These are phyloP conservation scores for Pediacus dermestoides DNA, from an alignment of 2,888 invertebrate species.

Conservation along the genomic window DNA sequence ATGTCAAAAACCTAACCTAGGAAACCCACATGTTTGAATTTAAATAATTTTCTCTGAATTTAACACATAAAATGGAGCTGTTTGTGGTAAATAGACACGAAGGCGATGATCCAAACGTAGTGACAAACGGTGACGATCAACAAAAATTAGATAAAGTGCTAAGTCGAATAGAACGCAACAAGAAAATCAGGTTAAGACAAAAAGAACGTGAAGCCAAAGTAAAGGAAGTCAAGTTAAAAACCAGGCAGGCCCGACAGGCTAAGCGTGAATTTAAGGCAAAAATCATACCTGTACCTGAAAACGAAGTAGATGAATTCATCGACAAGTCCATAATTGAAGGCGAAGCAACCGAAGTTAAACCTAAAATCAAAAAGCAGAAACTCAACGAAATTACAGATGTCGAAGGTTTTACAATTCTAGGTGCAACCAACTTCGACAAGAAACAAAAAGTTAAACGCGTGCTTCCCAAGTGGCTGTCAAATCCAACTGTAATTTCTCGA, in stretches of 20 bases:
- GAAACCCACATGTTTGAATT: too few species aligned
- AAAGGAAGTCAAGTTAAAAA: conserved; percentile 38
- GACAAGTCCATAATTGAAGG: conserved; percentile 19
- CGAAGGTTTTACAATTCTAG: conserved; percentile 66
- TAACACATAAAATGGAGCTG: conserved; percentile 10
- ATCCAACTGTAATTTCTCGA: conserved; percentile 74
- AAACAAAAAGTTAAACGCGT: conserved; percentile 66
- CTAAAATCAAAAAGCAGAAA: conserved; percentile 29
- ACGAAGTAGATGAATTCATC: conserved; percentile 33
- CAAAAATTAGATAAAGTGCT: conserved; percentile 58
- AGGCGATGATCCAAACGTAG: conserved; percentile 42
- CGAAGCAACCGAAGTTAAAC: conserved; percentile 8
- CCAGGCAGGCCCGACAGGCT: conserved; percentile 25
- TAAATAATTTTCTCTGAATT: background rate
- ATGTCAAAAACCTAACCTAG: background rate
- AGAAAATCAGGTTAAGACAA: conserved; percentile 44
- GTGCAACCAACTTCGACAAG: conserved; percentile 59
- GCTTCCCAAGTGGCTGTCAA: conserved; percentile 82
- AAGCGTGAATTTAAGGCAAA: conserved; percentile 28
- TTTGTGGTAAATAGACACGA: conserved; percentile 48
- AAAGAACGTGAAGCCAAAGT: conserved; percentile 40
- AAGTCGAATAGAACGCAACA: conserved; percentile 59
- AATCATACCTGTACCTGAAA: conserved; percentile 28
- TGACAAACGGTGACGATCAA: conserved; percentile 51
- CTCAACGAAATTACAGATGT: conserved; percentile 32